A percentile compares a stretch with the other conserved stretches of the same genome.
Conservation (phyloP, 2,888 invertebrate genomes). For the Norana najaformis region DNA sequence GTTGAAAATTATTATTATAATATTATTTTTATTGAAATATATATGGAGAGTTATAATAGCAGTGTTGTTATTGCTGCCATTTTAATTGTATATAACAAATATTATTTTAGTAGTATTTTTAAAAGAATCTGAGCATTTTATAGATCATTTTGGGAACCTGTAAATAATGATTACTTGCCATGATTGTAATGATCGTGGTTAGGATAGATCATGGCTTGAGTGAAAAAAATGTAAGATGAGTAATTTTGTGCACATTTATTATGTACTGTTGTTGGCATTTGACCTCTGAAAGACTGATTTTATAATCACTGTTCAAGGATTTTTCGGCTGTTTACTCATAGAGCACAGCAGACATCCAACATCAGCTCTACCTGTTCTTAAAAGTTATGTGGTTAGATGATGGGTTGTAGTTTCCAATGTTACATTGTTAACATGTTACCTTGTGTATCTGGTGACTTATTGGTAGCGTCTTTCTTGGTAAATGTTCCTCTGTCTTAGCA, state of each 20-base stretch:
- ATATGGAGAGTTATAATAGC: too few relatives aligned
- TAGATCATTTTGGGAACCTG: too few relatives aligned
- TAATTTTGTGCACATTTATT: background rate
- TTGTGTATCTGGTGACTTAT: background rate
- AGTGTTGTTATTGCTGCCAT: background rate
- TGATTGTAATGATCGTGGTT: too few relatives aligned
- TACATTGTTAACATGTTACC: background rate
- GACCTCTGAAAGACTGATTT: background rate
- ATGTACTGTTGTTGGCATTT: background rate
- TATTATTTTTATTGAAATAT: background rate
- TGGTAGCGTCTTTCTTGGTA: background rate
- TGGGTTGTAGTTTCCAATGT: background rate
- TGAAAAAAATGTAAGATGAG: background rate
- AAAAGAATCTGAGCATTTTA: too few relatives aligned
- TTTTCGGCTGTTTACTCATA: background rate
- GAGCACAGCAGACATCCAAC: background rate
- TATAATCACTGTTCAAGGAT: too few relatives aligned
- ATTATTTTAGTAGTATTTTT: background rate
- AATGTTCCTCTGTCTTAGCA: background rate
- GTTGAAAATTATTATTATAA: background rate
- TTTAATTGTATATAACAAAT: background rate
- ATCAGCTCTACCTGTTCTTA: background rate
- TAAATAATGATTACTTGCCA: too few relatives aligned
- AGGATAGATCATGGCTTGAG: too few relatives aligned
- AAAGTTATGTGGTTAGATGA: too few relatives aligned